Percentiles rank a stretch among this genome's conserved stretches.
These are phyloP conservation scores for Columbina picui DNA, from an alignment of 2,113 vertebrate genomes.

Conservation along the genomic window DNA sequence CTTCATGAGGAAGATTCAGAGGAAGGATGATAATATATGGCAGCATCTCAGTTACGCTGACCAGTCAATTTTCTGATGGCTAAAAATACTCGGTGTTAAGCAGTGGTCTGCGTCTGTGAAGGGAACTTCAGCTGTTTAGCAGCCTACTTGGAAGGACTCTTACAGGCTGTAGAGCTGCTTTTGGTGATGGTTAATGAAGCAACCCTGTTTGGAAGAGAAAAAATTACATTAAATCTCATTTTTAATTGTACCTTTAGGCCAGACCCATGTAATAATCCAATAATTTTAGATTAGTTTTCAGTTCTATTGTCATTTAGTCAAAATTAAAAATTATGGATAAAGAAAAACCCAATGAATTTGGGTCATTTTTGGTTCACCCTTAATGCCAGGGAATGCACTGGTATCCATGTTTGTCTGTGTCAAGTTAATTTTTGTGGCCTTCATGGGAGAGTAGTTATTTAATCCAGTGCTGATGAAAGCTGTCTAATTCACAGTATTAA, in stretches of 20 bases:
- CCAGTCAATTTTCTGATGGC: not conserved
- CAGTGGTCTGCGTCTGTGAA: not conserved
- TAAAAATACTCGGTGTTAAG: not conserved
- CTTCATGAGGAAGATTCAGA: not conserved
- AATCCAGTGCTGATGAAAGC: not conserved
- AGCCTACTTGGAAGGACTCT: not conserved
- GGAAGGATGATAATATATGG: not conserved
- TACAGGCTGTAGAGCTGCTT: not conserved
- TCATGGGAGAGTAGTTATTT: not conserved
- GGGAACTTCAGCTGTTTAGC: slow-evolving; percentile 8
- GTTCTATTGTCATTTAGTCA: not conserved
- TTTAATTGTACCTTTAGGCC: not conserved
- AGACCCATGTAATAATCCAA: not conserved
- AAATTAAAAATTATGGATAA: not conserved
- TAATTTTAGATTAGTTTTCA: not conserved
- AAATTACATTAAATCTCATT: not conserved
- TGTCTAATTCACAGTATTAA: not conserved
- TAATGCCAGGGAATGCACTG: not conserved
- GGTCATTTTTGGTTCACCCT: not conserved
- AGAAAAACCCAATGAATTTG: not conserved
- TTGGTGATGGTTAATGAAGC: not conserved
- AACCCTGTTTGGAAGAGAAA: not conserved
- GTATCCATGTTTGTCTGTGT: not conserved
- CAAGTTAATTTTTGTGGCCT: not conserved
- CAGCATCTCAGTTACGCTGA: not conserved